Percentiles rank a stretch among this genome's conserved stretches.
Evolutionary conservation across 2,113 vertebrate species (phyloP).

Genomic region (Nerophis ophidion): DNA sequence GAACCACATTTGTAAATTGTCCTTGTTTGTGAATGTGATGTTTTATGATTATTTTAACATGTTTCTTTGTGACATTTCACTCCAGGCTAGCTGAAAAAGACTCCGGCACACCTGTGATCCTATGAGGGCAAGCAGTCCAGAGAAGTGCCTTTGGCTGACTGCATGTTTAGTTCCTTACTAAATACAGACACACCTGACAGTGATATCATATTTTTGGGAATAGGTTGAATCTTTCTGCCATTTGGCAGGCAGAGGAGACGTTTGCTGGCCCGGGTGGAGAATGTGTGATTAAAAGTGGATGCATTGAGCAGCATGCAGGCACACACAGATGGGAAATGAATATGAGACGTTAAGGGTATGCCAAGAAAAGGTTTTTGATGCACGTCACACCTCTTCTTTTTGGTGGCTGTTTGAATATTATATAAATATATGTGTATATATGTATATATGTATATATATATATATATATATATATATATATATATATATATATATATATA

Average conservation of each 20-base stretch:
- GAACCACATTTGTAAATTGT: too few relatives aligned
- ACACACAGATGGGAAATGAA: constrained; percentile 31
- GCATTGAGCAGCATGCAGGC: constrained; percentile 15
- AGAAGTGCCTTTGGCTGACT: constrained; percentile 20
- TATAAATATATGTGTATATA: too few relatives aligned
- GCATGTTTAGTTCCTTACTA: neutral
- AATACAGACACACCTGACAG: constrained; percentile 15
- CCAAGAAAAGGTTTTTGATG: constrained; percentile 38
- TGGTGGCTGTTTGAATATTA: constrained; percentile 26
- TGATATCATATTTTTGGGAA: constrained; percentile 32
- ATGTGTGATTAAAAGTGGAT: constrained; percentile 42
- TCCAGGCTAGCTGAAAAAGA: too few relatives aligned
- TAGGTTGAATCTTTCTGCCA: constrained; percentile 4
- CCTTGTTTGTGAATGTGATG: too few relatives aligned
- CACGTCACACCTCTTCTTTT: constrained; percentile 10
- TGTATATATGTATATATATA: too few relatives aligned
- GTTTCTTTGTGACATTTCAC: too few relatives aligned
- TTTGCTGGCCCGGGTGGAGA: constrained; percentile 28
- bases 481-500: too few relatives aligned
- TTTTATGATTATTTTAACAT: too few relatives aligned
- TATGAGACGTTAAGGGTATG: constrained; percentile 17
- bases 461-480: too few relatives aligned
- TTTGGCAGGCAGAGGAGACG: constrained; percentile 37
- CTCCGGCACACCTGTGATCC: neutral
- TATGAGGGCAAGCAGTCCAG: too few relatives aligned